phyloP scores from a whole-genome alignment of 2,888 invertebrate genomes.

The Antitype chi region DNA sequence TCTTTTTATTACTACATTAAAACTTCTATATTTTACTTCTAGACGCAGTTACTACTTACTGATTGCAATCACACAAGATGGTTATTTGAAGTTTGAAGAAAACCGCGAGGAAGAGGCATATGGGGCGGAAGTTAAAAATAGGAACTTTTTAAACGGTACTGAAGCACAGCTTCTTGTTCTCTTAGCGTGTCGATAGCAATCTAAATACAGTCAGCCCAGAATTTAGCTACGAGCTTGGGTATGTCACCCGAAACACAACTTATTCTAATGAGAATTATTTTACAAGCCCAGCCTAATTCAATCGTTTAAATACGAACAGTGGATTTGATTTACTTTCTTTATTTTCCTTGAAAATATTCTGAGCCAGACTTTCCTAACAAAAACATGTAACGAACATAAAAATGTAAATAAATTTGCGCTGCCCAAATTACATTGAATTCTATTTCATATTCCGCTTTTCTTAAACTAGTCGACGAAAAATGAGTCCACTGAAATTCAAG shows the following conservation, averaged over 20 bases:
- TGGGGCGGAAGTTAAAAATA: constrained; percentile 94
- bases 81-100: constrained; percentile 96
- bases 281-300: background rate
- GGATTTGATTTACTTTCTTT: background rate
- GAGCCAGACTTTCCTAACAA: background rate
- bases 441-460: background rate
- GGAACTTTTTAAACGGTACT: constrained; percentile 94
- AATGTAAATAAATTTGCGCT: background rate
- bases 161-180: background rate
- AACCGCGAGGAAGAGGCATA: constrained; percentile 94
- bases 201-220: too few species aligned
- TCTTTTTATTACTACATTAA: too few species aligned
- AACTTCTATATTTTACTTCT: constrained; percentile 58
- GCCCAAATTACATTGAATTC: background rate
- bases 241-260: too few species aligned
- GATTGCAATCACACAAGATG: constrained; percentile 95
- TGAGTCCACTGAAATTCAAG: background rate
- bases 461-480: background rate
- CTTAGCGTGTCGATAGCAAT: too few species aligned
- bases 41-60: constrained; percentile 96
- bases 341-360: background rate
- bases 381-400: background rate
- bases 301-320: background rate
- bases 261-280: background rate
- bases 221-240: too few species aligned